These are phyloP conservation scores for Rhinogobio ventralis DNA, from an alignment of 2,797 vertebrate genomes.

Conservation along the genomic window DNA sequence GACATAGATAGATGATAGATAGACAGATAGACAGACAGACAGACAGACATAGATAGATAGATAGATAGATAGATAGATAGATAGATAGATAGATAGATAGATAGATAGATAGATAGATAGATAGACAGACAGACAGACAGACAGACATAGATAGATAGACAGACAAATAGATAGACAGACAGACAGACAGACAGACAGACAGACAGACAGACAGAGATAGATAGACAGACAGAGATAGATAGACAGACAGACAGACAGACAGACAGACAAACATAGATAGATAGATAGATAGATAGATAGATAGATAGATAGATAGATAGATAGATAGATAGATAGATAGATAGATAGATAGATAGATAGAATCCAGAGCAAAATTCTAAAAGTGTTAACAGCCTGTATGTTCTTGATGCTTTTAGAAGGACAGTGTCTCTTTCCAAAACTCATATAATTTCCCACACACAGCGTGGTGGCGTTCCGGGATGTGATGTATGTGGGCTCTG, in stretches of 20 bases:
- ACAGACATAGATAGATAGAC: background rate
- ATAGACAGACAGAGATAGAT: background rate
- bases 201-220: background rate
- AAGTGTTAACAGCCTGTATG: background rate
- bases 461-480: conserved; percentile 2
- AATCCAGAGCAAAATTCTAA: no score
- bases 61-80: background rate
- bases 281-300: no score
- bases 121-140: background rate
- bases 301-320: background rate
- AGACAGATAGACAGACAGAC: background rate
- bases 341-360: background rate
- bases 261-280: background rate
- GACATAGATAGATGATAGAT: background rate
- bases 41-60: background rate
- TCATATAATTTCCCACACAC: conserved; percentile 15
- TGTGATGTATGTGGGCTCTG: conserved; percentile 54
- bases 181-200: background rate
- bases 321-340: background rate
- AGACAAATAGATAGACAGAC: background rate
- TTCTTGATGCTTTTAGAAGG: conserved; percentile 15
- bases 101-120: background rate
- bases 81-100: background rate
- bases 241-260: background rate
- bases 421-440: background rate